Evolutionary conservation across 2,113 vertebrate genomes (phyloP).

Genomic region (Todiramphus chloris): DNA sequence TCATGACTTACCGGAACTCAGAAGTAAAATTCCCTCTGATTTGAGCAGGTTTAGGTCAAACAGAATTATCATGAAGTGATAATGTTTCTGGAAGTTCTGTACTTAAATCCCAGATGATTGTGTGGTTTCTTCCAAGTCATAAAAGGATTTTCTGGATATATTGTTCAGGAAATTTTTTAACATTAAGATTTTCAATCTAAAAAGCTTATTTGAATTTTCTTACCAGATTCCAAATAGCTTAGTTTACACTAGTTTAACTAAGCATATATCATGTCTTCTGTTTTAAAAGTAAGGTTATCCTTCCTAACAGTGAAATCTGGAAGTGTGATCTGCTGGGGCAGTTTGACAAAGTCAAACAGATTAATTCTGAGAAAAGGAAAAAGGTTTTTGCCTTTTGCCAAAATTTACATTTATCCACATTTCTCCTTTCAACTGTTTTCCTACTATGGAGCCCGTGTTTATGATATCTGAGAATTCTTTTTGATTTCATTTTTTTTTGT

Average conservation of each 20-base stretch:
- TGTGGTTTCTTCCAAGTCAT: background rate
- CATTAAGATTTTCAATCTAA: background rate
- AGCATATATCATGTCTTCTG: background rate
- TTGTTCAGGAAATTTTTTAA: background rate
- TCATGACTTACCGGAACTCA: background rate
- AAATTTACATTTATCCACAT: background rate
- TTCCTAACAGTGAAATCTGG: background rate
- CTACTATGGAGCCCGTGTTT: background rate
- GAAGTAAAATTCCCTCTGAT: background rate
- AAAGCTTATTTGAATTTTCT: background rate
- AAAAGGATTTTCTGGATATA: background rate
- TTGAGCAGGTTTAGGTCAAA: background rate
- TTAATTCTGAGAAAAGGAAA: background rate
- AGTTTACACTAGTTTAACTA: background rate
- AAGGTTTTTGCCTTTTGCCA: background rate
- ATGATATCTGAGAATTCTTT: background rate
- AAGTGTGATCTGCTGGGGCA: background rate
- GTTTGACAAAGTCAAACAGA: background rate
- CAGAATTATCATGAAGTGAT: background rate
- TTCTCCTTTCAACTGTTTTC: background rate
- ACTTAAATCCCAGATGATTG: background rate
- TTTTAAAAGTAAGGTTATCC: background rate
- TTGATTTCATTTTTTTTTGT: background rate
- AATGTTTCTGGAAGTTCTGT: background rate
- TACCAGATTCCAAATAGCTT: background rate